These are phyloP conservation scores for Lomographa bimaculata DNA, from an alignment of 2,888 invertebrate genomes.

Conservation along the genomic window DNA sequence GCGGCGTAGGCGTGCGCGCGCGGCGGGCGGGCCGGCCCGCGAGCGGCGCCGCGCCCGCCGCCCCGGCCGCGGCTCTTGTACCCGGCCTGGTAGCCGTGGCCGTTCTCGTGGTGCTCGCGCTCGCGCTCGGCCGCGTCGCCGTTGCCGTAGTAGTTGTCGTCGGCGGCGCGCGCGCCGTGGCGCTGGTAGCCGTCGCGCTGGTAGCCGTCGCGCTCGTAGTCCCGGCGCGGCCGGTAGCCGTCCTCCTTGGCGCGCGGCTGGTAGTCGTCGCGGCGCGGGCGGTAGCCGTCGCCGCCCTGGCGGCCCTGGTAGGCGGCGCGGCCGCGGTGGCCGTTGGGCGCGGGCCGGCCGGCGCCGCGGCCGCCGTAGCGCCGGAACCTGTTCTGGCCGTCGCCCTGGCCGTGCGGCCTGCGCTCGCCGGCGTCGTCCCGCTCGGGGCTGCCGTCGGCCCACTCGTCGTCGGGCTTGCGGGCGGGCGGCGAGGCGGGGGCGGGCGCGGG, in stretches of 20 bases:
- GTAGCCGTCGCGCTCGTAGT: slow-evolving; percentile 54
- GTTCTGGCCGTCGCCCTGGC: slow-evolving; percentile 71
- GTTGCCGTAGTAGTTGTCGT: slow-evolving; percentile 68
- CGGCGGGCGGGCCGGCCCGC: slow-evolving; percentile 48
- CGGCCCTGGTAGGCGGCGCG: slow-evolving; percentile 60
- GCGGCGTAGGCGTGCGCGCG: slow-evolving; percentile 60
- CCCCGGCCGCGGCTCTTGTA: slow-evolving; percentile 82
- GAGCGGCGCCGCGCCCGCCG: slow-evolving; percentile 58
- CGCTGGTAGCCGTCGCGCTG: slow-evolving; percentile 64
- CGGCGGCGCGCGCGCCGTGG: slow-evolving; percentile 42
- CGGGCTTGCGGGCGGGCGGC: slow-evolving; percentile 50
- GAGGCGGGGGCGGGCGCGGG: slow-evolving; percentile 29
- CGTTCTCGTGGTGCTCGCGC: slow-evolving; percentile 70
- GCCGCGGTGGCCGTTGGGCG: slow-evolving; percentile 71
- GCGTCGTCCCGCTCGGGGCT: slow-evolving; percentile 63
- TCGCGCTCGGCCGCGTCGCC: slow-evolving; percentile 64
- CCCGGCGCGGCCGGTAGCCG: slow-evolving; percentile 1
- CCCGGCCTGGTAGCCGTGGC: slow-evolving; percentile 78
- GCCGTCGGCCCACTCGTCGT: slow-evolving; percentile 61
- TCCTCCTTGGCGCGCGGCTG: slow-evolving; percentile 8
- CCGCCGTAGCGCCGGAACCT: slow-evolving; percentile 65
- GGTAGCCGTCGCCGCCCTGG: slow-evolving; percentile 42
- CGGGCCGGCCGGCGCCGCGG: slow-evolving; percentile 55
- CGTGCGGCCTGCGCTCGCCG: slow-evolving; percentile 62
- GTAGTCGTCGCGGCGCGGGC: slow-evolving; percentile 9